A percentile compares a stretch with the other conserved stretches of the same genome.
phyloP scores from a whole-genome alignment of 2,113 vertebrate species.

The Sprattus sprattus region DNA sequence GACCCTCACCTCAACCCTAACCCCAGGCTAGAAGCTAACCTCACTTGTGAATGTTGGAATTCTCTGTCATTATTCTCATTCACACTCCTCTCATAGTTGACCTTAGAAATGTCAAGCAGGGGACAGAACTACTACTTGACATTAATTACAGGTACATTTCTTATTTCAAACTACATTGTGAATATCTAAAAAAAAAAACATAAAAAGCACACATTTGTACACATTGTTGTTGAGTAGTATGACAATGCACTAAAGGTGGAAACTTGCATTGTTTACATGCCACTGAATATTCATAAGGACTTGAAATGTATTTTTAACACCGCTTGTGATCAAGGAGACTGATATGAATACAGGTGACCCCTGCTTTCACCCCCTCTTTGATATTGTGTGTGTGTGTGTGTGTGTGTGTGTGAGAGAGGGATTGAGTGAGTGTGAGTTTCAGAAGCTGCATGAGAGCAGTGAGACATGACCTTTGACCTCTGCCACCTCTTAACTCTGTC shows the following conservation, averaged over 20 bases:
- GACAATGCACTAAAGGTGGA: background rate
- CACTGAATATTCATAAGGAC: background rate
- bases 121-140: background rate
- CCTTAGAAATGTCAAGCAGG: background rate
- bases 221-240: background rate
- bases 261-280: background rate
- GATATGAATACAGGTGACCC: background rate
- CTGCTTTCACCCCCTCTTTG: background rate
- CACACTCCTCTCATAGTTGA: background rate
- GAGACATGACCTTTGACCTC: background rate
- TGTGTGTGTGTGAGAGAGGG: background rate
- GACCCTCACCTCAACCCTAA: background rate
- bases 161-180: background rate
- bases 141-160: background rate
- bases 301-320: background rate
- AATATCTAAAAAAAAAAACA: too few species aligned
- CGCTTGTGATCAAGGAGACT: background rate
- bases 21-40: background rate
- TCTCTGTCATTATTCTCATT: background rate
- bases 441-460: background rate
- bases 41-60: background rate
- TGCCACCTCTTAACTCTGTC: background rate
- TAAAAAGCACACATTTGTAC: background rate
- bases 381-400: background rate
- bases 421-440: constrained; percentile 9